Evolutionary conservation across 2,888 invertebrate genomes (phyloP).

Genomic region (Plagodis pulveraria): DNA sequence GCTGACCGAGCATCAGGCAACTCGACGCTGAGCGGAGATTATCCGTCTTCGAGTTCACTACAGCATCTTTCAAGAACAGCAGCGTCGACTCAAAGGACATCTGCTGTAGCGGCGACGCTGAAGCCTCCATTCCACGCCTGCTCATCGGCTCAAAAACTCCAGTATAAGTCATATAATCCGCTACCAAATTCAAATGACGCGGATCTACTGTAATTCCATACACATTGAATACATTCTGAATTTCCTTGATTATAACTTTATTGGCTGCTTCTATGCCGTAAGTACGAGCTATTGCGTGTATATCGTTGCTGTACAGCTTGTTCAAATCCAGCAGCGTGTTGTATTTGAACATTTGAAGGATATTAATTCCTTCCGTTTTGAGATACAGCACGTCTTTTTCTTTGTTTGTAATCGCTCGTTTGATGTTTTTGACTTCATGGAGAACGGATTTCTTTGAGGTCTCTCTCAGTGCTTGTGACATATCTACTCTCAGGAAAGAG

Average conservation of each 20-base stretch:
- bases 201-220: slow-evolving; percentile 98
- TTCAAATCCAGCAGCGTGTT: slow-evolving; percentile 91
- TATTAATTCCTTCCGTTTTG: slow-evolving; percentile 98
- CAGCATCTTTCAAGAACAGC: slow-evolving; percentile 92
- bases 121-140: slow-evolving; percentile 94
- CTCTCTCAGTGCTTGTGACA: slow-evolving; percentile 89
- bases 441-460: slow-evolving; percentile 90
- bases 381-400: slow-evolving; percentile 87
- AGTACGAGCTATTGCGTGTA: slow-evolving; percentile 94
- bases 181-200: slow-evolving; percentile 95
- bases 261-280: slow-evolving; percentile 99
- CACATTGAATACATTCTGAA: slow-evolving; percentile 97
- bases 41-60: slow-evolving; percentile 89
- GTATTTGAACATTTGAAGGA: slow-evolving; percentile 95
- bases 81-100: slow-evolving; percentile 99
- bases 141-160: slow-evolving; percentile 96
- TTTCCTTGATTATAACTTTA: slow-evolving; percentile 96
- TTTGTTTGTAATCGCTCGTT: slow-evolving; percentile 92
- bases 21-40: slow-evolving; percentile 93
- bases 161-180: slow-evolving; percentile 99
- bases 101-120: slow-evolving; percentile 97
- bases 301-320: slow-evolving; percentile 95
- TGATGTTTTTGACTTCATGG: slow-evolving; percentile 92
- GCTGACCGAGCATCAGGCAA: slow-evolving; percentile 93
- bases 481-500: slow-evolving; percentile 85